These are phyloP conservation scores for Acanthurus tractus DNA, from an alignment of 2,797 vertebrate species.

Conservation along the genomic window DNA sequence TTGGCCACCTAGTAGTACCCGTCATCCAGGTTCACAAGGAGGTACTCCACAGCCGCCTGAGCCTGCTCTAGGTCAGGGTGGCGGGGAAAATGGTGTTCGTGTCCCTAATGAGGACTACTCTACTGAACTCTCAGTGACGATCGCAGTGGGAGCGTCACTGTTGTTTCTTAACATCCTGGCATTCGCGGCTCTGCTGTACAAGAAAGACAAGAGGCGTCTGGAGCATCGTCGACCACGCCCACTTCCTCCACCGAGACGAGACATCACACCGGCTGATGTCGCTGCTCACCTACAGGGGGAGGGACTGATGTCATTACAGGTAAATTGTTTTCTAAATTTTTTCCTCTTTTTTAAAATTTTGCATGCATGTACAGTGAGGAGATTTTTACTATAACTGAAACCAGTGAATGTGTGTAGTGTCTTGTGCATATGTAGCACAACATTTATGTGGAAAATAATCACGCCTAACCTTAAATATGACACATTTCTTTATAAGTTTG, in stretches of 20 bases:
- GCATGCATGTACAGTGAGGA: background rate
- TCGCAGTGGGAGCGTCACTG: slow-evolving; percentile 94
- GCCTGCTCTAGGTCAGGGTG: slow-evolving; percentile 88
- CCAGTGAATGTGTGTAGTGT: too few relatives aligned
- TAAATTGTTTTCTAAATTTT: slow-evolving; percentile 40
- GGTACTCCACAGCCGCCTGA: slow-evolving; percentile 91
- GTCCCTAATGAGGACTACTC: slow-evolving; percentile 93
- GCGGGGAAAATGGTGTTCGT: slow-evolving; percentile 84
- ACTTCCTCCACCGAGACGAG: slow-evolving; percentile 78
- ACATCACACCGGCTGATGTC: slow-evolving; percentile 90
- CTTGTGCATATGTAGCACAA: too few relatives aligned
- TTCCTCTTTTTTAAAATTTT: background rate
- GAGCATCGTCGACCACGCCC: slow-evolving; percentile 94
- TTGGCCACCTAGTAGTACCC: slow-evolving; percentile 91
- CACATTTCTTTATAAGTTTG: too few relatives aligned
- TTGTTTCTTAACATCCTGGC: slow-evolving; percentile 97
- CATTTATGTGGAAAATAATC: too few relatives aligned
- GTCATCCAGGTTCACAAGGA: slow-evolving; percentile 91
- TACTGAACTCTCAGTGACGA: slow-evolving; percentile 95
- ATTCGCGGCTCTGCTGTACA: slow-evolving; percentile 95
- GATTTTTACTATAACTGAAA: background rate
- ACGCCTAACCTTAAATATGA: too few relatives aligned
- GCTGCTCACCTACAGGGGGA: slow-evolving; percentile 93
- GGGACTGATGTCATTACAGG: slow-evolving; percentile 95
- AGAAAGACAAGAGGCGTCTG: slow-evolving; percentile 95